Base-by-base conservation (phyloP, 2,113 vertebrate genomes). In the Rhipidura dahli region DNA sequence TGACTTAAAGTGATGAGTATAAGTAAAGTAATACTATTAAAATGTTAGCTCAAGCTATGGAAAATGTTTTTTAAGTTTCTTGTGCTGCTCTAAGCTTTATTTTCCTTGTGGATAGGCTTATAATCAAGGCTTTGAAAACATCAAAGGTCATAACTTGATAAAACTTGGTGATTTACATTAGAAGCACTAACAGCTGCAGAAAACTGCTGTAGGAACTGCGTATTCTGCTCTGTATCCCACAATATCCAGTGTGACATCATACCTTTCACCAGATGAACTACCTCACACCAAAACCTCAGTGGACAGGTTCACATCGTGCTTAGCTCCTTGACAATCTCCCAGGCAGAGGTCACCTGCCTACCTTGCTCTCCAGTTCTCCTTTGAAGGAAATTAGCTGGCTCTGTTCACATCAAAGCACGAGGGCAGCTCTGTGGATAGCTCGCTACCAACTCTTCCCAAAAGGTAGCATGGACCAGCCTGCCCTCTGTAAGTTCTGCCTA, bases 391-490 rank as follows among this genome's bases (percentile, higher is more conserved):
- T 37, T 39, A 66, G 24, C 39, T 13, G 42, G 24, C 27, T 86
- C 49, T 47, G 30, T 76, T 68, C 49, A 85, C 50, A 88, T 28
- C 31, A 63, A 83, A 92, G 21, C 15, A 37, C 0, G 0, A 60
- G 49, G 53, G 53, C 27, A 82, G 45, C 21, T 90, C 44, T 69
- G 20, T 33, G 60, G 40, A 31, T 15, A 51, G 22, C 9, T 91
- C 33, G 4, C 19, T 33, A 64, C 18, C 23, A 90, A 20, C 33
- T 7, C 33, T 37, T 49, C 57, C 61, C 53, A 63, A 49, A 76
- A 37, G 17, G 59, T 1, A 42, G 63, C 50, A 77, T 0, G 0
- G 40, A 7, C 10, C 33, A 78, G 28, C 33, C 42, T 53, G 56
- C 14, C 40, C 40, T 26, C 1, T 50, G 26, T 27, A 35, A 35